Evolutionary conservation across 2,888 invertebrate species (phyloP).

Genomic region (Thelaira solivaga): DNA sequence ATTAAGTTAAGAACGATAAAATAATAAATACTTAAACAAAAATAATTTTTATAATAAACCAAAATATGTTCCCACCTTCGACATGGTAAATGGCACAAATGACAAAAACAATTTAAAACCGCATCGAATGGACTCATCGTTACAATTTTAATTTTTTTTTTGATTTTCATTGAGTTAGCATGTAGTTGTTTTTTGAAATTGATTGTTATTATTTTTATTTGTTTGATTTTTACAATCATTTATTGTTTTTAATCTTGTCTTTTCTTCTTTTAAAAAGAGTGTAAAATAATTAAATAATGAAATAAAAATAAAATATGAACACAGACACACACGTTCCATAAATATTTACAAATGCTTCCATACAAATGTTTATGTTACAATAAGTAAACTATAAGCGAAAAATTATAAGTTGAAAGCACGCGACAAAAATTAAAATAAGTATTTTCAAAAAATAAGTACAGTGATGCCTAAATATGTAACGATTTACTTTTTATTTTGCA

Average conservation of each 20-base stretch:
- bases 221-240: no score
- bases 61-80: slow-evolving; percentile 65
- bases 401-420: slow-evolving; percentile 44
- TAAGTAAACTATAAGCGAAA: neutral
- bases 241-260: no score
- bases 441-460: slow-evolving; percentile 12
- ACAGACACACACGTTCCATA: no score
- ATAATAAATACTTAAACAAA: slow-evolving; percentile 1
- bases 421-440: slow-evolving; percentile 45
- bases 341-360: no score
- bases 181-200: slow-evolving; percentile 18
- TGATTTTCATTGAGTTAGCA: neutral
- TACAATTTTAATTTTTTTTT: slow-evolving; percentile 16
- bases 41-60: slow-evolving; percentile 13
- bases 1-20: neutral
- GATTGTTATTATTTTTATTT: slow-evolving; percentile 38
- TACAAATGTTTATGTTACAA: no score
- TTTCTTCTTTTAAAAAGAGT: no score
- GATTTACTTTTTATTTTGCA: neutral
- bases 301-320: no score
- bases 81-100: slow-evolving; percentile 67
- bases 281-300: no score
- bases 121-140: slow-evolving; percentile 68
- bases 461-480: neutral
- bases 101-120: slow-evolving; percentile 68